phyloP scores from a whole-genome alignment of 1,140 invertebrate genomes.

The Heliconius nattereri region DNA sequence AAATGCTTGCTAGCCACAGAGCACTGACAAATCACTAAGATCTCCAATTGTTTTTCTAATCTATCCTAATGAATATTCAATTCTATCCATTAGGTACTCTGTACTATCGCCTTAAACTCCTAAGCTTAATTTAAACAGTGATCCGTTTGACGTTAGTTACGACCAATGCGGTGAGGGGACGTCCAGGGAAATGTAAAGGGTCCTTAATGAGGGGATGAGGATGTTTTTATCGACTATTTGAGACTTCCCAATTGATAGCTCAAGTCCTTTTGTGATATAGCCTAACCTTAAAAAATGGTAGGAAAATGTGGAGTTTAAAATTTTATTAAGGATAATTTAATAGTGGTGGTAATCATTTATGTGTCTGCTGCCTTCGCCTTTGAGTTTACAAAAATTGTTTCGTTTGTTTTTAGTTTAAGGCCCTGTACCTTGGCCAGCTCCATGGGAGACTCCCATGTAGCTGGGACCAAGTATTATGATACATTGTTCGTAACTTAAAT shows the following conservation, averaged over 20 bases:
- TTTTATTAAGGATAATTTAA: too few relatives aligned
- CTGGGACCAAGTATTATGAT: too few relatives aligned
- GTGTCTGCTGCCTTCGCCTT: too few relatives aligned
- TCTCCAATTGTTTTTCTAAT: constrained; percentile 3
- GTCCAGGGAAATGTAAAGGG: constrained; percentile 46
- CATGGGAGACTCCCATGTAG: too few relatives aligned
- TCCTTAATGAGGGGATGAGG: constrained; percentile 54
- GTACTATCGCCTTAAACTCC: constrained; percentile 39
- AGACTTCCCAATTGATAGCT: constrained; percentile 45
- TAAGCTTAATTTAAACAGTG: constrained; percentile 59
- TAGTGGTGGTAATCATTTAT: too few relatives aligned
- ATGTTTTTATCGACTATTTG: constrained; percentile 67
- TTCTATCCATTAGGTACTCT: constrained; percentile 38
- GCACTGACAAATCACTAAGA: neutral
- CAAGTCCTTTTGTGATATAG: constrained; percentile 3
- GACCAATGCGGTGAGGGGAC: constrained; percentile 54
- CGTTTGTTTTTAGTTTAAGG: too few relatives aligned
- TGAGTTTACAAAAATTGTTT: too few relatives aligned
- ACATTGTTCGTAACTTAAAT: too few relatives aligned
- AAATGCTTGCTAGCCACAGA: neutral
- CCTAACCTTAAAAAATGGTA: neutral
- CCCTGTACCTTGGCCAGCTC: too few relatives aligned
- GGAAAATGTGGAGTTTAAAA: too few relatives aligned
- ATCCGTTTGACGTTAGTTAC: constrained; percentile 67
- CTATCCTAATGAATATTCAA: constrained; percentile 2